Conservation (phyloP, 2,888 invertebrate genomes). For the Mesorhabditis belari region DNA sequence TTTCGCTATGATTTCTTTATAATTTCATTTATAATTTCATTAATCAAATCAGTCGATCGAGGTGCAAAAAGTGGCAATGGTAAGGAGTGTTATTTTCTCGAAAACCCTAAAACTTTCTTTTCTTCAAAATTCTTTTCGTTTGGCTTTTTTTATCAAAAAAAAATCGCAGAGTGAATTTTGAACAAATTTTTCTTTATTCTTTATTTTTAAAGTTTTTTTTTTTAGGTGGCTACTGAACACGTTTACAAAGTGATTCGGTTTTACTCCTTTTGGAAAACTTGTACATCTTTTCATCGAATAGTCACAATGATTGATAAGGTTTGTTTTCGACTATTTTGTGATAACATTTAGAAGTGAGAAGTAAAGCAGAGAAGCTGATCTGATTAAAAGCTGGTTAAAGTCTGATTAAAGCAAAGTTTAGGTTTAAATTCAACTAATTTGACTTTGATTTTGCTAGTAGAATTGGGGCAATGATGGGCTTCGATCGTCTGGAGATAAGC, state of each 20-base stretch:
- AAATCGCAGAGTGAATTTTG: neutral
- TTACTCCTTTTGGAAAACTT: conserved; percentile 53
- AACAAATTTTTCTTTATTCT: neutral
- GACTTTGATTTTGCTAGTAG: conserved; percentile 53
- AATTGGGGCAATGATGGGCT: conserved; percentile 44
- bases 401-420: conserved; percentile 51
- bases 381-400: conserved; percentile 47
- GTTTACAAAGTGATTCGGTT: conserved; percentile 52
- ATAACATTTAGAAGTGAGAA: too few species aligned
- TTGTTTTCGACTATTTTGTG: too few species aligned
- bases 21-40: too few species aligned
- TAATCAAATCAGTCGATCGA: too few species aligned
- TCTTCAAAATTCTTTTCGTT: neutral
- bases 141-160: too few species aligned
- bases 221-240: conserved; percentile 37
- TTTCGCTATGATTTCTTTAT: too few species aligned
- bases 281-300: conserved; percentile 53
- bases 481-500: too few species aligned
- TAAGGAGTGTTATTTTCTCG: neutral
- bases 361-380: conserved; percentile 22
- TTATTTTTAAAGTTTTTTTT: neutral
- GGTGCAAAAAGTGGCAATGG: neutral
- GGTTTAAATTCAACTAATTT: conserved; percentile 52
- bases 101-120: neutral
- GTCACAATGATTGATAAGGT: conserved; percentile 52